Conservation (phyloP, 2,888 invertebrate species). For the Cerastis rubricosa region DNA sequence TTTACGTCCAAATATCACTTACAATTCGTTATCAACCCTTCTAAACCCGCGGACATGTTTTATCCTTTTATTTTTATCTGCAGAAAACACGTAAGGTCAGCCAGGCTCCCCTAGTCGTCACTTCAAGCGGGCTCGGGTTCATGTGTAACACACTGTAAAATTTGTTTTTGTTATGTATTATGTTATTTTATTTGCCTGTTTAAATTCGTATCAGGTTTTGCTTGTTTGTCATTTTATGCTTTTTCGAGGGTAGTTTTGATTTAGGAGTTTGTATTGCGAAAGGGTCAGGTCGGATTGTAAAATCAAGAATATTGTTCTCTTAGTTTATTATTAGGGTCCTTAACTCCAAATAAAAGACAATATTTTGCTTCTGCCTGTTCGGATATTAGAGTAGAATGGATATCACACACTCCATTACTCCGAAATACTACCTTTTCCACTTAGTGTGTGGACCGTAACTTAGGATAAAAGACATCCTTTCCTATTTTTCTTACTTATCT, state of each 20-base stretch:
- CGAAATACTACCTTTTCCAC: conserved; percentile 38
- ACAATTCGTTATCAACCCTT: conserved; percentile 47
- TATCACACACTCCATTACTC: conserved; percentile 25
- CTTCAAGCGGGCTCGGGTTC: conserved; percentile 20
- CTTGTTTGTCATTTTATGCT: conserved; percentile 26
- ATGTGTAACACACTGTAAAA: conserved; percentile 56
- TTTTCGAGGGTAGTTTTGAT: conserved; percentile 38
- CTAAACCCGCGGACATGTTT: conserved; percentile 41
- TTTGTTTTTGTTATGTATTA: conserved; percentile 43
- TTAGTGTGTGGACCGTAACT: conserved; percentile 40
- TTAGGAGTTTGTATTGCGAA: conserved; percentile 25
- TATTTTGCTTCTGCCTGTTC: background rate
- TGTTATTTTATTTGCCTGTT: conserved; percentile 44
- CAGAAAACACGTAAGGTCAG: conserved; percentile 42
- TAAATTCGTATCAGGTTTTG: conserved; percentile 45
- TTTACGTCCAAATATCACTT: conserved; percentile 37
- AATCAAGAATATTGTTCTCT: background rate
- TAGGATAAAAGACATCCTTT: conserved; percentile 29
- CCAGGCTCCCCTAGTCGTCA: conserved; percentile 20
- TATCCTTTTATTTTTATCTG: conserved; percentile 59
- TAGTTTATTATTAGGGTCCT: background rate
- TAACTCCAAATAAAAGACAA: background rate
- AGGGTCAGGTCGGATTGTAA: background rate
- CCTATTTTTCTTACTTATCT: conserved; percentile 5
- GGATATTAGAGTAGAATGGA: conserved; percentile 9